These are phyloP conservation scores for Piaya cayana DNA, from an alignment of 2,113 vertebrate genomes.

Conservation along the genomic window DNA sequence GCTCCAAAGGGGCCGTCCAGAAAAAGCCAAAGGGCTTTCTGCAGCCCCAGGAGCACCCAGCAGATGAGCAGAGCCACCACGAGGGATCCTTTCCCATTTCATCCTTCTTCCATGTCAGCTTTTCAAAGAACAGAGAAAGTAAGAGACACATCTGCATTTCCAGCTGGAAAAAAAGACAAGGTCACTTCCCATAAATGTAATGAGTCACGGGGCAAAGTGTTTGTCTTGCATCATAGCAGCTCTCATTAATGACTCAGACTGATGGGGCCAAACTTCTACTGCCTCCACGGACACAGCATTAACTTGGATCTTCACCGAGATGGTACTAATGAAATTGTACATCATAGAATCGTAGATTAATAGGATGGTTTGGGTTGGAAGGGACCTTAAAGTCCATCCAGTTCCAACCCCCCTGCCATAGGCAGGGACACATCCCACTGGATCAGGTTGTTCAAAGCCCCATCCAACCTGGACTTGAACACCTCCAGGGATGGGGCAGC, in stretches of 20 bases:
- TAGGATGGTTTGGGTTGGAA: no score
- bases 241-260: background rate
- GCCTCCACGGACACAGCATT: accelerated
- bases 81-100: background rate
- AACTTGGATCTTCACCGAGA: accelerated
- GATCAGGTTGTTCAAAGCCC: no score
- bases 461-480: no score
- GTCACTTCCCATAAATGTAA: background rate
- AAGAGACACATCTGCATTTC: background rate
- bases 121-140: background rate
- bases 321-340: accelerated
- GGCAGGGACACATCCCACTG: no score
- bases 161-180: background rate
- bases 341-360: background rate
- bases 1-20: background rate
- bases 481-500: no score
- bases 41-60: background rate
- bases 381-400: no score
- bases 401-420: no score
- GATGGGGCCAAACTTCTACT: background rate
- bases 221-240: background rate
- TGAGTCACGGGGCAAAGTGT: background rate
- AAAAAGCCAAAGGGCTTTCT: background rate
- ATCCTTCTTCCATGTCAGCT: accelerated
- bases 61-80: accelerated